A percentile compares a stretch with the other conserved stretches of the same genome.
These are phyloP conservation scores for Lerema accius DNA, from an alignment of 1,140 invertebrate species.

Conservation along the genomic window DNA sequence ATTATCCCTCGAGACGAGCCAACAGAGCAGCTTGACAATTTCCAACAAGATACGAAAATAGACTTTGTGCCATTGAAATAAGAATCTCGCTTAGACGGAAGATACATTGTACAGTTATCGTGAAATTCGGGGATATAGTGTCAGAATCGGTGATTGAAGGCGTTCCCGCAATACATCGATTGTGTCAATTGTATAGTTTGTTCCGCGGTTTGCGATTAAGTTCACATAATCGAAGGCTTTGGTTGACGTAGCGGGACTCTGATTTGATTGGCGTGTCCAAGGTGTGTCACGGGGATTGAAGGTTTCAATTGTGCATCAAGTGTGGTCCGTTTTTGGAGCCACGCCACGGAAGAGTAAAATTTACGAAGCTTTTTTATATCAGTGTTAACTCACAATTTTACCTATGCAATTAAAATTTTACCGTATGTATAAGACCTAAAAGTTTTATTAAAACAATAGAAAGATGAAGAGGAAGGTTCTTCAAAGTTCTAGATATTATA, in stretches of 20 bases:
- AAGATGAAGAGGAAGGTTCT: no score
- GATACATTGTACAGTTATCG: conserved; percentile 42
- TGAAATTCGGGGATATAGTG: conserved; percentile 21
- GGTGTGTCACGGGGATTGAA: conserved; percentile 24
- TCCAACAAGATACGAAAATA: conserved; percentile 15
- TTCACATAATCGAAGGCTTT: conserved; percentile 34
- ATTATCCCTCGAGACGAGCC: conserved; percentile 32
- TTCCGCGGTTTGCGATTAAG: conserved; percentile 42
- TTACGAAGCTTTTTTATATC: not conserved
- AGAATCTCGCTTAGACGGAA: not conserved
- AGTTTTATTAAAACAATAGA: no score
- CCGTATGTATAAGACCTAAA: no score
- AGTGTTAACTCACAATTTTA: no score
- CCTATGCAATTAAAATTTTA: no score
- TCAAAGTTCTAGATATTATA: no score
- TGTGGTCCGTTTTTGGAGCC: conserved; percentile 36
- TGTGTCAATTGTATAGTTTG: conserved; percentile 53
- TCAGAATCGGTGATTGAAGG: conserved; percentile 39
- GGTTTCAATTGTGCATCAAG: conserved; percentile 31
- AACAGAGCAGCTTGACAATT: conserved; percentile 23
- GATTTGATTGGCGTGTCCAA: conserved; percentile 49
- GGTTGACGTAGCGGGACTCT: conserved; percentile 23
- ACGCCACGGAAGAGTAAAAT: conserved; percentile 2
- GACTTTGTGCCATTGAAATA: conserved; percentile 7
- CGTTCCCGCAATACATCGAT: conserved; percentile 45